Evolutionary conservation across 2,113 vertebrate genomes (phyloP).

Genomic region (Pipa parva): DNA sequence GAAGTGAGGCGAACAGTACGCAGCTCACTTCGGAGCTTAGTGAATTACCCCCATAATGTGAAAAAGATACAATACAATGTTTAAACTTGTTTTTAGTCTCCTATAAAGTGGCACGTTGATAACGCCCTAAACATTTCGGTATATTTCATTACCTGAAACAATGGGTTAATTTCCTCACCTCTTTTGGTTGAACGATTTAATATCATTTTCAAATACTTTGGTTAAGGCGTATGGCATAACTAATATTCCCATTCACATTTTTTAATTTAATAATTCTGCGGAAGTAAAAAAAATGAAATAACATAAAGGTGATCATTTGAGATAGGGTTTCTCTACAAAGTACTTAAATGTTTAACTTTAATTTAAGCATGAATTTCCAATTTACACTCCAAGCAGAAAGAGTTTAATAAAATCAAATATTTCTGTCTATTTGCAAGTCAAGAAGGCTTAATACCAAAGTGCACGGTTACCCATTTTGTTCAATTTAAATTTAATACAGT

Average conservation of each 20-base stretch:
- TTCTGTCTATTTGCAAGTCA: conserved; percentile 11
- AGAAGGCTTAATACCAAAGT: conserved; percentile 6
- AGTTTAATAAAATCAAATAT: conserved; percentile 16
- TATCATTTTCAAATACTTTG: no score
- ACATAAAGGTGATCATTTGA: neutral
- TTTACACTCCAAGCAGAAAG: conserved; percentile 21
- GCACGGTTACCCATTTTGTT: neutral
- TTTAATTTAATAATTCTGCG: neutral
- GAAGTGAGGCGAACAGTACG: no score
- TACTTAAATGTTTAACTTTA: conserved; percentile 24
- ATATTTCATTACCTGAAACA: no score
- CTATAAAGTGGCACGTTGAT: no score
- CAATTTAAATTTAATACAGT: neutral
- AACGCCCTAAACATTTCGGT: no score
- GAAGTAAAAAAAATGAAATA: conserved; percentile 12
- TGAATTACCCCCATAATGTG: no score
- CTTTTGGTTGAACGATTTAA: no score
- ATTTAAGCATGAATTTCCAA: conserved; percentile 28
- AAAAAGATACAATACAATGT: no score
- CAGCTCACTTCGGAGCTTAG: no score
- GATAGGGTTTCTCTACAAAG: neutral
- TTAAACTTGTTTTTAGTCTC: no score
- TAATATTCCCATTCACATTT: neutral
- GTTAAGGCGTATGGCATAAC: conserved; percentile 7
- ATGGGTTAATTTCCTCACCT: no score